These are phyloP conservation scores for Hemaris fuciformis DNA, from an alignment of 2,888 invertebrate genomes.

Conservation along the genomic window DNA sequence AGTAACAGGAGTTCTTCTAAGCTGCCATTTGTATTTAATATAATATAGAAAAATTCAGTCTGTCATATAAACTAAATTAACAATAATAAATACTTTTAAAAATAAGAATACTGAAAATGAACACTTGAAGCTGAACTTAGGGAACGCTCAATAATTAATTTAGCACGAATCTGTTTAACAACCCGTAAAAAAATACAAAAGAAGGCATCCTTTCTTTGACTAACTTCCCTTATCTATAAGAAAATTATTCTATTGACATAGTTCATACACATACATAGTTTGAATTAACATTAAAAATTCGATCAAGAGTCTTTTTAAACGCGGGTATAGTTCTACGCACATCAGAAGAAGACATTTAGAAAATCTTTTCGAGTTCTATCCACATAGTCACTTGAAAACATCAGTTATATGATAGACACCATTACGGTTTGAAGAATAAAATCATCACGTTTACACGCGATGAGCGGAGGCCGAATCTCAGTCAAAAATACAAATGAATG, in stretches of 20 bases:
- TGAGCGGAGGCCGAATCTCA: conserved; percentile 42
- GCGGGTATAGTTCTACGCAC: not conserved
- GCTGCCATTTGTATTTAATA: not conserved
- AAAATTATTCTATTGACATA: not conserved
- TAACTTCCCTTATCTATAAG: conserved; percentile 6
- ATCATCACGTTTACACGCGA: conserved; percentile 24
- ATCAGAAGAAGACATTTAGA: conserved; percentile 3
- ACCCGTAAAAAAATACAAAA: conserved; percentile 62
- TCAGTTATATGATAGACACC: not conserved
- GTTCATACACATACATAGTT: not conserved
- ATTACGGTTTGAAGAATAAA: not conserved
- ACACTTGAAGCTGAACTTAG: conserved; percentile 6
- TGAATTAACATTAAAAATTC: conserved; percentile 14
- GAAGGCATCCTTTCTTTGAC: conserved; percentile 36
- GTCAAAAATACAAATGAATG: conserved; percentile 79
- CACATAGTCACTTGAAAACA: not conserved
- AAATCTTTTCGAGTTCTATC: conserved; percentile 5
- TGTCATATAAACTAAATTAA: not conserved
- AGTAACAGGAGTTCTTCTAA: not conserved
- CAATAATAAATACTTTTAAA: conserved; percentile 5
- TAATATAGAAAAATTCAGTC: conserved; percentile 1
- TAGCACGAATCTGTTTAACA: conserved; percentile 22
- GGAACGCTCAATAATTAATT: conserved; percentile 7
- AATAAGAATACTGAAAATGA: not conserved
- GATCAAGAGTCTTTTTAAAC: conserved; percentile 10